A percentile compares a stretch with the other conserved stretches of the same genome.
phyloP scores from a whole-genome alignment of 2,113 vertebrate species.

The Stigmatopora nigra region DNA sequence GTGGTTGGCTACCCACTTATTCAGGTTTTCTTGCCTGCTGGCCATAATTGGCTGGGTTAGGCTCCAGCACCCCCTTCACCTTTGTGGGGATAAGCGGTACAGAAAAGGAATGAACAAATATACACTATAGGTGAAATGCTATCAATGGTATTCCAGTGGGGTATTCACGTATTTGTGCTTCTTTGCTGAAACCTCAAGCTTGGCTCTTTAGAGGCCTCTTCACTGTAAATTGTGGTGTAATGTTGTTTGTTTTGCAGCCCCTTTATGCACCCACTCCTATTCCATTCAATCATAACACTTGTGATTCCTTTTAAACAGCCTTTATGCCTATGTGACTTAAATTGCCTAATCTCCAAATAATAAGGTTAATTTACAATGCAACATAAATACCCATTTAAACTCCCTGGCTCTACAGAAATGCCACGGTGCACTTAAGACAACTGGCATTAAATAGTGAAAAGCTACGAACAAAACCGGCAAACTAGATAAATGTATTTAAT shows the following conservation, averaged over 20 bases:
- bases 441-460: conserved; percentile 11
- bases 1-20: too few relatives aligned
- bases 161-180: conserved; percentile 18
- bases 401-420: conserved; percentile 14
- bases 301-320: conserved; percentile 51
- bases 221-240: conserved; percentile 62
- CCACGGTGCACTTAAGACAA: conserved; percentile 20
- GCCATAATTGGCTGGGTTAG: too few relatives aligned
- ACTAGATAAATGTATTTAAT: conserved; percentile 2
- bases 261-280: conserved; percentile 41
- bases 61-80: too few relatives aligned
- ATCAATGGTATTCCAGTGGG: conserved; percentile 5
- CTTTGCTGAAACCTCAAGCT: conserved; percentile 42
- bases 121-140: conserved; percentile 10
- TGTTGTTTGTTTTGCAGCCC: conserved; percentile 59
- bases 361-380: conserved; percentile 39
- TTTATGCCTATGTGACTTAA: conserved; percentile 48
- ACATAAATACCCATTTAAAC: conserved; percentile 36
- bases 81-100: too few relatives aligned
- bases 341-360: conserved; percentile 21
- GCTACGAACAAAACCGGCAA: conserved; percentile 6
- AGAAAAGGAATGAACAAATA: neutral
- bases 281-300: conserved; percentile 49
- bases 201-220: conserved; percentile 37
- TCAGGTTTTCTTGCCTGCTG: too few relatives aligned